Base-by-base conservation (phyloP, 2,888 invertebrate species). In the Dicranocentrus wangi region DNA sequence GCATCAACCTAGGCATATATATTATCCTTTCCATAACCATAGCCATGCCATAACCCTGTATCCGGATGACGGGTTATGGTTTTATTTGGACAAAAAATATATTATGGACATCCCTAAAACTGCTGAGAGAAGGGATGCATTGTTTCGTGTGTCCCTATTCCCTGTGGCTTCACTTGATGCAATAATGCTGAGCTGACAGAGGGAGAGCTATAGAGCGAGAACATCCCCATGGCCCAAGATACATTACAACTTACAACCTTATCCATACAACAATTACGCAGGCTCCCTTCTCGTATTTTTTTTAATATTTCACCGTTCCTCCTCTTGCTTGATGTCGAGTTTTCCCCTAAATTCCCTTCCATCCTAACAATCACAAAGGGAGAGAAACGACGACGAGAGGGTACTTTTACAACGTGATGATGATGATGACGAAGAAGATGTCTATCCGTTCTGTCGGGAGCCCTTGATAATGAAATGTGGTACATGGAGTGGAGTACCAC, bases 381-480 rank as follows among this genome's bases (percentile, higher is more conserved):
- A 58, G 25, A 25, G 25, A n/a, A 58, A 58, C n/a, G n/a, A n/a
- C n/a, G n/a, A n/a, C n/a, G n/a, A 51, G 3, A 53, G 70, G 70
- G 70, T 60, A 32, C 70, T 58, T 39, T 58, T 42, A 25, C 21
- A 15, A 47, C n/a, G 27, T 17, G 23, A 7, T 3, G 27, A 39
- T n/a, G 13, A 39, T 8, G 7, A 39, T 39, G 39, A 39, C 8
- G 7, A 39, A 8, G 39, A 39, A 39, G 39, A 8, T 7, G 39
- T 7, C 39, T 8, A 5, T n/a, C 53, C 10, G 5, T 53, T n/a
- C 53, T 53, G 5, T 53, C 53, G 79, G 72, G 72, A 65, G 66
- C 79, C 79, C 72, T 79, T 79, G 79, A 63, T 79, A 71, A 65
- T 79, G 78, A 78, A 70, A 75, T 66, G 63, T 8, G 10, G 5